Conservation (phyloP, 2,888 invertebrate species). For the Glaucopsyche alexis region DNA sequence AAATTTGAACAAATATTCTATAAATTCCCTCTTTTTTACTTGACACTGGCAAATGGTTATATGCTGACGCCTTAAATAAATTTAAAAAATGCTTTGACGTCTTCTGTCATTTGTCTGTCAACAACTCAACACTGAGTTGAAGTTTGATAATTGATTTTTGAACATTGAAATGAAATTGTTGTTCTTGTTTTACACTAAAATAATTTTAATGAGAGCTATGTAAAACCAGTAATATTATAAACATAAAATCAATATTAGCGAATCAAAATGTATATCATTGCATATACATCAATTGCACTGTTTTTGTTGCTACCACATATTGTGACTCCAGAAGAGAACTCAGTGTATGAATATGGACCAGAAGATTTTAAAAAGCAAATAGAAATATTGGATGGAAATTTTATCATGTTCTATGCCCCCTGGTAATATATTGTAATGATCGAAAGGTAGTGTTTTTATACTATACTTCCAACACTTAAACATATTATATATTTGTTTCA, state of each 20-base stretch:
- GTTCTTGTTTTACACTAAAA: not conserved
- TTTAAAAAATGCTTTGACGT: too few species aligned
- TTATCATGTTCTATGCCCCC: constrained; percentile 89
- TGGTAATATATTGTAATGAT: constrained; percentile 73
- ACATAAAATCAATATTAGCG: not conserved
- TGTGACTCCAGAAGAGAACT: constrained; percentile 83
- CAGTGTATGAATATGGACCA: constrained; percentile 78
- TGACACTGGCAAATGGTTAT: too few species aligned
- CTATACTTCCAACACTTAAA: not conserved
- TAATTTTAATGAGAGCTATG: not conserved
- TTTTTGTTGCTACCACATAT: constrained; percentile 75
- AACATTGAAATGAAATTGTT: not conserved
- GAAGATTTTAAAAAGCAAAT: constrained; percentile 82
- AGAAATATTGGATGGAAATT: constrained; percentile 83
- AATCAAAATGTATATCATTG: constrained; percentile 8
- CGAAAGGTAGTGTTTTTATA: not conserved
- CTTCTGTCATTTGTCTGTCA: too few species aligned
- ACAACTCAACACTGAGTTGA: too few species aligned
- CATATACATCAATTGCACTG: constrained; percentile 33
- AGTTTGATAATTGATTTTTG: too few species aligned
- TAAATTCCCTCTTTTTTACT: too few species aligned
- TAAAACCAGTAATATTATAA: not conserved
- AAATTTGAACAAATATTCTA: too few species aligned
- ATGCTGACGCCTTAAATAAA: too few species aligned
- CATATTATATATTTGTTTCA: constrained; percentile 50